Base-by-base conservation (phyloP, 2,113 vertebrate species). In the Caretta caretta region DNA sequence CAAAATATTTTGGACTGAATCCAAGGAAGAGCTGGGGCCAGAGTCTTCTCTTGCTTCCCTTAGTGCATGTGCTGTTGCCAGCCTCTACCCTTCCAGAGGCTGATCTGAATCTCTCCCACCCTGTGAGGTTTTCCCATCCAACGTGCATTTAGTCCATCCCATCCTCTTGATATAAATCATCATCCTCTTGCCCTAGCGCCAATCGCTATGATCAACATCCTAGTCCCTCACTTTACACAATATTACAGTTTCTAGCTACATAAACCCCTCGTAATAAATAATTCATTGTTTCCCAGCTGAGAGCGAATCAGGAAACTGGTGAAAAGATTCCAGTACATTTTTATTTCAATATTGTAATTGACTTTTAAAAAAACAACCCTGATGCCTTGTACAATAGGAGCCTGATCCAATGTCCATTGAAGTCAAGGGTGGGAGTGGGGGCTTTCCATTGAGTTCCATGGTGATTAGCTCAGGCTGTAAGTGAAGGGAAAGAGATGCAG, bases 241-340 rank as follows among this genome's bases (percentile, higher is more conserved):
- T 48, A 75, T 53, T 54, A 13, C n/a, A 1, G 0, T 29, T 54
- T 9, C 31, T n/a, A 84, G 59, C n/a, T 24, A 24, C 31, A 62
- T 48, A 8, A 29, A 59, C 20, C 29, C 51, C 8, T 53, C 46
- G 5, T 1, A 2, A 24, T 48, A 80, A 38, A 35, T 11, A 1
- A 20, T 1, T 0, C 10, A 2, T 14, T 76, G 38, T 35, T 82
- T 38, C 5, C 14, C 76, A 54, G 14, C 4, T 50, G 8, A 38
- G 62, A 46, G n/a, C 85, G 50, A 54, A 84, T 49, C 2, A 42
- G 80, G n/a, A 75, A 8, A 62, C 3, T 4, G 3, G 11, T 50
- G 24, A 53, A 81, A 80, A 59, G 16, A 90, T 80, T 38, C 17
- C 69, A 46, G 50, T 72, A 2, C 29, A 5, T 69, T 84, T 90